Evolutionary conservation across 1,140 invertebrate genomes (phyloP).

Genomic region (Aphelenchoides besseyi): DNA sequence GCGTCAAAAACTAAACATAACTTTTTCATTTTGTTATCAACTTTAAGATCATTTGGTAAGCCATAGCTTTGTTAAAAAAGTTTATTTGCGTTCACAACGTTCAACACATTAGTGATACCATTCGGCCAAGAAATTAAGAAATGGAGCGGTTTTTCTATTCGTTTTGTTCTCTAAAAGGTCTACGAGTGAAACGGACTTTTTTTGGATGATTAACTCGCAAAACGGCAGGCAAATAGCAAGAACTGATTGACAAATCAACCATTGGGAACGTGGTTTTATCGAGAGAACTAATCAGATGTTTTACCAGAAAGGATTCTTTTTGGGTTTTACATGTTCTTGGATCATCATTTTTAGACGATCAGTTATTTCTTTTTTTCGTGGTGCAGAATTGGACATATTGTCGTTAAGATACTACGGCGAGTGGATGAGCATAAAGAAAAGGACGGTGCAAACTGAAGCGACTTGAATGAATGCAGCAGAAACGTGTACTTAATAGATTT

Average conservation of each 20-base stretch:
- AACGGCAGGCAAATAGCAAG: neutral
- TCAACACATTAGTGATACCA: neutral
- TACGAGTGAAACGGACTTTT: neutral
- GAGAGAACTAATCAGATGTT: neutral
- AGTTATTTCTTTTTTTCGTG: slow-evolving; percentile 5
- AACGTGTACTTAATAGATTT: slow-evolving; percentile 45
- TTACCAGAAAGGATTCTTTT: slow-evolving; percentile 8
- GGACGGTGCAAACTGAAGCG: neutral
- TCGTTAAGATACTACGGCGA: neutral
- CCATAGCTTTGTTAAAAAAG: no score
- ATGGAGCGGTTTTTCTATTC: neutral
- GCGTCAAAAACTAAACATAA: no score
- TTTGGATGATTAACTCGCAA: no score
- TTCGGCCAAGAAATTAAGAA: neutral
- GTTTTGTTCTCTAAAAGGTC: neutral
- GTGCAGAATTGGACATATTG: no score
- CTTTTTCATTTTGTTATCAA: no score
- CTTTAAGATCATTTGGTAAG: no score
- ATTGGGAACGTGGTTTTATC: neutral
- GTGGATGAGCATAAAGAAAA: neutral
- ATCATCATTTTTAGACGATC: neutral
- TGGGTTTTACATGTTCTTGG: slow-evolving; percentile 13
- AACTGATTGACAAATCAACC: neutral
- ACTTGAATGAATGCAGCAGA: neutral
- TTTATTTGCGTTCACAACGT: neutral